Base-by-base conservation (phyloP, 2,888 invertebrate species). In the Chesias legatella region DNA sequence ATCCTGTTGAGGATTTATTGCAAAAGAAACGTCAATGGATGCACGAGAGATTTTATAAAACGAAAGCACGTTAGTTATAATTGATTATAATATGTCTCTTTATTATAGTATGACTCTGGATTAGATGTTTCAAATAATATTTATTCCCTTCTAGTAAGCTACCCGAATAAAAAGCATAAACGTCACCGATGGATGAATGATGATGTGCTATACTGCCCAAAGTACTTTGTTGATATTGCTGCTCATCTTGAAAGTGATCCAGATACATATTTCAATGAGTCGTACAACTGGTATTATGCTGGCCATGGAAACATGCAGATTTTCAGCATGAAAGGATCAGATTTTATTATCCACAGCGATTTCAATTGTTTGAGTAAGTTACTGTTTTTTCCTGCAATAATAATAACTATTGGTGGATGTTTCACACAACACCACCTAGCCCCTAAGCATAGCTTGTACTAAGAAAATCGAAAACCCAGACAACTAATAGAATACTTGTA, bases 231-330 rank as follows among this genome's bases (percentile, higher is more conserved):
- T 7, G 72, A 85, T 4, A 59, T 79, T 42, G 84, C 86, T 0
- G 68, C 64, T 0, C 66, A 74, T n/a, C 51, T 79, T 3, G 78
- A 77, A 33, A 67, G 59, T 1, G 74, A 88, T 30, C 89, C 89
- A 0, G 84, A 86, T 36, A 71, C 69, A 0, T 73, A 76, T 48
- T 86, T 88, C 37, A 61, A 74, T 11, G 62, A 68, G 23, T 52
- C 61, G 4, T 81, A 79, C 54, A 89, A 89, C 55, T 89, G 89
- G 89, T 86, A 85, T 51, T 86, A 85, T 33, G 69, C 78, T 7
- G 89, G 89, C 0, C 65, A 68, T 30, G 89, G 89, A 1, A 89
- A 85, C 52, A 45, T 88, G 50, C 74, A 79, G 6, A 39, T 69
- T 0, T 48, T 73, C 0, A 60, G 54, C 23, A 41, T 81, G n/a